phyloP scores from a whole-genome alignment of 2,888 invertebrate genomes.

The Drosophila atripex region DNA sequence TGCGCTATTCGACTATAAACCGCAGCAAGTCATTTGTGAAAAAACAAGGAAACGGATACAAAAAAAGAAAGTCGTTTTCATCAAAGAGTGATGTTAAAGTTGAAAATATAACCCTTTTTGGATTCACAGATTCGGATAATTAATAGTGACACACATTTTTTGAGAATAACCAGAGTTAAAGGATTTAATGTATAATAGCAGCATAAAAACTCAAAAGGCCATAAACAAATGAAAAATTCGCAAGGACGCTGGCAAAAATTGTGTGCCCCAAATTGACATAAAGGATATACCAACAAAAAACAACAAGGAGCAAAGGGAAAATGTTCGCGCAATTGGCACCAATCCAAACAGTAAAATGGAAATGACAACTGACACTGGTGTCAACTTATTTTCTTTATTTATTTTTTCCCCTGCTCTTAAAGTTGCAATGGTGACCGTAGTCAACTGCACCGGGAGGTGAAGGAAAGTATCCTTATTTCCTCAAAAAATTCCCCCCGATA shows the following conservation, averaged over 20 bases:
- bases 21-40: conserved; percentile 61
- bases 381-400: conserved; percentile 45
- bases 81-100: background rate
- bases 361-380: conserved; percentile 62
- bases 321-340: conserved; percentile 53
- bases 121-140: background rate
- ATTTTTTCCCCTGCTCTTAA: conserved; percentile 23
- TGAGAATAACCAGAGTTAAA: background rate
- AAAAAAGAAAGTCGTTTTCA: conserved; percentile 4
- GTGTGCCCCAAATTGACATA: conserved; percentile 36
- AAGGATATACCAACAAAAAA: conserved; percentile 18
- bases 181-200: background rate
- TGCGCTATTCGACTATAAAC: conserved; percentile 55
- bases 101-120: background rate
- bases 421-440: conserved; percentile 46
- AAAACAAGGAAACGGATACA: conserved; percentile 40
- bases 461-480: conserved; percentile 42
- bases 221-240: conserved; percentile 42
- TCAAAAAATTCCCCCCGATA: conserved; percentile 48
- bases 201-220: conserved; percentile 11
- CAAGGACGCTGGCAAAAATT: conserved; percentile 22
- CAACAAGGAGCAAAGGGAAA: conserved; percentile 29
- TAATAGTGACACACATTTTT: background rate
- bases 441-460: conserved; percentile 35
- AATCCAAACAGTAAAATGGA: conserved; percentile 52